These are phyloP conservation scores for Dynastes hyllus DNA, from an alignment of 2,888 invertebrate genomes.

Conservation along the genomic window DNA sequence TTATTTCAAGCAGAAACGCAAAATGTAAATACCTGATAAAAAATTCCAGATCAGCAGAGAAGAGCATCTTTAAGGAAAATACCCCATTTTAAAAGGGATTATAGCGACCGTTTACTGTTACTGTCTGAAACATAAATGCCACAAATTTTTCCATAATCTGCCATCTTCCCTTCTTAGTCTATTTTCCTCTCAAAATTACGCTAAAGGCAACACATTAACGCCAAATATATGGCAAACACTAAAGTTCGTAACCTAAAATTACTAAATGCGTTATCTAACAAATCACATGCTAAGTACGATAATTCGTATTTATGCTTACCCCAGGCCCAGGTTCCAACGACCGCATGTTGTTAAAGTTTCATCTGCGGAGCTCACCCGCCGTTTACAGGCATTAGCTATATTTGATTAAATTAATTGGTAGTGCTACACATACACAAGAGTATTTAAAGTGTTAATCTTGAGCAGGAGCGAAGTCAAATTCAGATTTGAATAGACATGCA, in stretches of 20 bases:
- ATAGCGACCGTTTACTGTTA: too few species aligned
- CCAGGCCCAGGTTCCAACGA: slow-evolving; percentile 42
- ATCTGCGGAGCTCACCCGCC: slow-evolving; percentile 40
- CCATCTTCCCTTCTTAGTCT: neutral
- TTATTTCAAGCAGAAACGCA: too few species aligned
- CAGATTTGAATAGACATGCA: slow-evolving; percentile 2
- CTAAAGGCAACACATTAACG: slow-evolving; percentile 17
- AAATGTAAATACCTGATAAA: too few species aligned
- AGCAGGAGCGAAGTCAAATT: slow-evolving; percentile 22
- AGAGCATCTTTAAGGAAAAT: too few species aligned
- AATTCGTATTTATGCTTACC: slow-evolving; percentile 48
- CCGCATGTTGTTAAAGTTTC: slow-evolving; percentile 48
- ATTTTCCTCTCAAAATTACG: slow-evolving; percentile 17
- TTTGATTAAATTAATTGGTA: slow-evolving; percentile 47
- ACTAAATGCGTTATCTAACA: slow-evolving; percentile 42
- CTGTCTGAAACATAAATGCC: neutral
- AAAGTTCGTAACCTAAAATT: slow-evolving; percentile 39
- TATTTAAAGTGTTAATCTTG: slow-evolving; percentile 35
- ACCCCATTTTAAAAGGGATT: too few species aligned
- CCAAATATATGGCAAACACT: slow-evolving; percentile 34
- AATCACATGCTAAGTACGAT: slow-evolving; percentile 43
- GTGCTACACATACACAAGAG: slow-evolving; percentile 31
- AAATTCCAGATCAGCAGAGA: too few species aligned
- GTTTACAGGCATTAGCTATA: slow-evolving; percentile 45
- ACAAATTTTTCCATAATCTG: slow-evolving; percentile 5